These are phyloP conservation scores for Odocoileus hemionus DNA, from an alignment of 2,113 vertebrate genomes.

Conservation along the genomic window DNA sequence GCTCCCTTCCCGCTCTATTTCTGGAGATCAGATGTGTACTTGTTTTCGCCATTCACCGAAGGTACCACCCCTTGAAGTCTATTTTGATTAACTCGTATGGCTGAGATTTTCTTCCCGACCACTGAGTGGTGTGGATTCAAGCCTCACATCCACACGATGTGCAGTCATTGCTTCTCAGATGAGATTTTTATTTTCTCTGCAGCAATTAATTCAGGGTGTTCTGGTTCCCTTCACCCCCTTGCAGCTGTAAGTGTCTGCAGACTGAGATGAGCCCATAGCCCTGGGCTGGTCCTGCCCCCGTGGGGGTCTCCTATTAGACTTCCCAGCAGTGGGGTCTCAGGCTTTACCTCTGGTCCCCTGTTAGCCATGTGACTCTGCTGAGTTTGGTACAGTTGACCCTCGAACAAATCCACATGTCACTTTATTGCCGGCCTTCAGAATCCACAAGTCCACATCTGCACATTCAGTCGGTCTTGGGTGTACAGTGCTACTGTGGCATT, in stretches of 20 bases:
- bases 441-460: background rate
- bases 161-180: background rate
- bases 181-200: background rate
- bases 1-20: background rate
- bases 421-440: background rate
- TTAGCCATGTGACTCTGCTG: fast-evolving
- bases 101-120: background rate
- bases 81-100: background rate
- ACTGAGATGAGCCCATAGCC: background rate
- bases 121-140: background rate
- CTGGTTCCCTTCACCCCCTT: background rate
- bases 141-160: fast-evolving
- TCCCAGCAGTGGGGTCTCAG: fast-evolving
- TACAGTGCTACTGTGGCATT: fast-evolving
- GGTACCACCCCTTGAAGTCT: too few species aligned
- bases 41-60: background rate
- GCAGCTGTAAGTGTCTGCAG: too few species aligned
- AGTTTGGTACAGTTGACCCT: background rate
- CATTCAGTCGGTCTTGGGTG: fast-evolving
- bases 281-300: fast-evolving
- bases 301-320: fast-evolving
- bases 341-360: background rate
- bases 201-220: background rate
- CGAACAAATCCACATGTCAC: fast-evolving
- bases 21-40: background rate